Percentiles rank a stretch among this genome's conserved stretches.
Evolutionary conservation across 2,888 invertebrate species (phyloP).

Genomic region (Cryptocephalus moraei): DNA sequence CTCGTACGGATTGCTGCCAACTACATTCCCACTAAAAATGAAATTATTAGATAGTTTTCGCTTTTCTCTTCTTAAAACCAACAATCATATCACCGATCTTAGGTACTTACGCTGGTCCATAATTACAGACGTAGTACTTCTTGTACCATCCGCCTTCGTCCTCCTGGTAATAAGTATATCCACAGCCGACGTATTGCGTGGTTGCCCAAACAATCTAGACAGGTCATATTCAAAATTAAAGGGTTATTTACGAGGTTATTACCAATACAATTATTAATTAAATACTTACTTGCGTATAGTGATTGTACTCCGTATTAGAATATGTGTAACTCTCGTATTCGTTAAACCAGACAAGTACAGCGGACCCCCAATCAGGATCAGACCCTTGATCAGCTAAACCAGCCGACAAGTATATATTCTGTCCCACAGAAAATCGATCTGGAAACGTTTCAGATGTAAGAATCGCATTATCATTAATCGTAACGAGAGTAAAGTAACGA

Average conservation of each 20-base stretch:
- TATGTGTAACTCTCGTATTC: constrained; percentile 11
- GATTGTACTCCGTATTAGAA: constrained; percentile 9
- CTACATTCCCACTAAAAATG: not conserved
- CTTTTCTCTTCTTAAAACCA: not conserved
- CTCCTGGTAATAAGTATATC: constrained; percentile 13
- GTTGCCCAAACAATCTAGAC: constrained; percentile 20
- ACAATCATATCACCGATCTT: not conserved
- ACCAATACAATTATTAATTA: not conserved
- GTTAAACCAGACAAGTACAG: constrained; percentile 14
- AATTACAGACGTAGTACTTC: constrained; percentile 21
- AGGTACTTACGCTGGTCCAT: constrained; percentile 17
- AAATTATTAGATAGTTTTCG: not conserved
- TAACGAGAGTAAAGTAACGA: too few relatives aligned
- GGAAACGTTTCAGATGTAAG: constrained; percentile 1
- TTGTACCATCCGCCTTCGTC: constrained; percentile 5
- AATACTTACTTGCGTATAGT: constrained; percentile 17
- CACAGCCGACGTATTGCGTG: constrained; percentile 20
- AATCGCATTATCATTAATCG: too few relatives aligned
- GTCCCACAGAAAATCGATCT: constrained; percentile 20
- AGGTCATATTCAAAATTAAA: constrained; percentile 3
- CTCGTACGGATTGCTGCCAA: not conserved
- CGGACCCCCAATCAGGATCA: constrained; percentile 8
- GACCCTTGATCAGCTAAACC: constrained; percentile 6
- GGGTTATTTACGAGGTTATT: not conserved
- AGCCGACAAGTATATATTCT: constrained; percentile 14